Evolutionary conservation across 2,888 invertebrate species (phyloP), one percentile per base, ranked within the genome.

Genomic region (Arenicola marina): DNA sequence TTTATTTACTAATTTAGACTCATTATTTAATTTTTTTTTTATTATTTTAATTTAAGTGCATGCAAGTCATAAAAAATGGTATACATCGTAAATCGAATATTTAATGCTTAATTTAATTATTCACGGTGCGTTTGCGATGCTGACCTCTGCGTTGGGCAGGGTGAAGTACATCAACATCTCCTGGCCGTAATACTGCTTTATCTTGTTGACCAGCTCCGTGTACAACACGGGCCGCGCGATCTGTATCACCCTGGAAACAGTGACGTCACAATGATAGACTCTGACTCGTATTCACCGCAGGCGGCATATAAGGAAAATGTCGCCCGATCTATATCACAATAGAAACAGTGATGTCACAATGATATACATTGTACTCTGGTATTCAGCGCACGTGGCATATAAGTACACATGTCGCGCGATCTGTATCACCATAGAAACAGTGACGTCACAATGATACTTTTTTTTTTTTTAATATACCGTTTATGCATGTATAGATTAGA

Each of bases 131-230:
- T n/a, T n/a, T n/a, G n/a, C n/a, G n/a, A n/a, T 11, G 24, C 48
- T 21, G 7, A 48, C 48, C 15, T 48, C 48, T n/a, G 11, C 24
- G 26, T 48, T 48, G 7, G 15, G 26, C 7, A 24, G 24, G 7
- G 48, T 48, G 48, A n/a, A 48, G 48, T 21, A 48, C 48, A 48
- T 48, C 15, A 48, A 24, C 48, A 48, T n/a, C 48, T 48, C 48
- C 48, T 48, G 48, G 7, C 48, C 48, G 24, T 48, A 48, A 24
- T 48, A 48, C 48, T 48, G 48, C 26, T 48, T 48, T 11, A 48
- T 48, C 26, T 48, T 48, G 26, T 21, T 24, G n/a, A 48, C 24
- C 18, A 48, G 48, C 26, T 48, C 48, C 7, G 11, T 48, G 48
- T 48, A 24, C 48, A n/a, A 24, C 7, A 48, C 48, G 26, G 48